A percentile compares a stretch with the other conserved stretches of the same genome.
phyloP scores from a whole-genome alignment of 2,888 invertebrate genomes.

The Rhagonycha fulva region DNA sequence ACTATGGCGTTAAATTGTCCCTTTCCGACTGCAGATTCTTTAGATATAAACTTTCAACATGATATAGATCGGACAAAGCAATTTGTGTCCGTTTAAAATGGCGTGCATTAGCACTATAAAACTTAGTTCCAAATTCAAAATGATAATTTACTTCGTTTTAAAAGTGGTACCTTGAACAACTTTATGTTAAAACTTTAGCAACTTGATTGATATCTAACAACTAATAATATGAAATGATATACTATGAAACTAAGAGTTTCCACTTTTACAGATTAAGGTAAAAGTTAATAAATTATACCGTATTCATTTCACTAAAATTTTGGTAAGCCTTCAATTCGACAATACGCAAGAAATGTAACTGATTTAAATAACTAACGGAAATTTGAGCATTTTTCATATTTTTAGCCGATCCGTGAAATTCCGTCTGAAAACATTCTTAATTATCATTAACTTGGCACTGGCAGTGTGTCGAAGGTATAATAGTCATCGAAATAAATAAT shows the following conservation, averaged over 20 bases:
- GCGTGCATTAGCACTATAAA: neutral
- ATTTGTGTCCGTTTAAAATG: slow-evolving; percentile 1
- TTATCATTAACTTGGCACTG: too few relatives aligned
- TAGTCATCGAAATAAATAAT: too few relatives aligned
- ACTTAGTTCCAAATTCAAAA: slow-evolving; percentile 1
- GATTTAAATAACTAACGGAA: too few relatives aligned
- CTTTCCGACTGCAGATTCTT: neutral
- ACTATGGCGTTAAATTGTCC: neutral
- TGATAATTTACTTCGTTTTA: slow-evolving; percentile 1
- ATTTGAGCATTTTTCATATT: too few relatives aligned
- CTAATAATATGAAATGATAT: slow-evolving; percentile 1
- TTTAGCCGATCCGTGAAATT: too few relatives aligned
- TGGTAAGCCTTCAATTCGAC: neutral
- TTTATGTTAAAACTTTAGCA: slow-evolving; percentile 4
- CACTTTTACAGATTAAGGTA: neutral
- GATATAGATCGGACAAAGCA: slow-evolving; percentile 1
- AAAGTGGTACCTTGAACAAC: neutral
- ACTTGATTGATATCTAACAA: neutral
- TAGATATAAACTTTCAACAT: neutral
- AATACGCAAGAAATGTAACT: too few relatives aligned
- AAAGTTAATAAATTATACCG: neutral
- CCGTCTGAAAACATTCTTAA: too few relatives aligned
- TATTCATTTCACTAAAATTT: neutral
- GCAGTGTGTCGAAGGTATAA: too few relatives aligned
- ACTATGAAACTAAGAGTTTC: neutral